Evolutionary conservation across 2,113 vertebrate genomes (phyloP).

Genomic region (Riparia riparia): DNA sequence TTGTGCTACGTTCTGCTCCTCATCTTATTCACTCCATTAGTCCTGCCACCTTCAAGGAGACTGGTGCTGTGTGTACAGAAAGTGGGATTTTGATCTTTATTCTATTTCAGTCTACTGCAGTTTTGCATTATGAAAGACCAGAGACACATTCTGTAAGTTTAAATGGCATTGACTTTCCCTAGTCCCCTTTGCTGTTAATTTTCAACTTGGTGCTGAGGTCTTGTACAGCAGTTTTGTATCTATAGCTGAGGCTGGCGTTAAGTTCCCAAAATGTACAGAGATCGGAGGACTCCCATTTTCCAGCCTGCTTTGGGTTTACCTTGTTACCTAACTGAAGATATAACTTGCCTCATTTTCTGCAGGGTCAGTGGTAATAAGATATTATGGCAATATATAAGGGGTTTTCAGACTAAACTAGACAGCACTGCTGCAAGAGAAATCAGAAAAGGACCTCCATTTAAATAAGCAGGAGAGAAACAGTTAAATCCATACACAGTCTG

Average conservation of each 20-base stretch:
- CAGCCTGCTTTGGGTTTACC: background rate
- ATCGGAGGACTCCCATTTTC: rapidly evolving
- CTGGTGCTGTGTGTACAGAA: background rate
- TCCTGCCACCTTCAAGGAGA: background rate
- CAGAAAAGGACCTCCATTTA: background rate
- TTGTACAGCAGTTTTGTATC: background rate
- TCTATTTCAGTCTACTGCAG: background rate
- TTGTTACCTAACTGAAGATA: rapidly evolving
- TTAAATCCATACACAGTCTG: background rate
- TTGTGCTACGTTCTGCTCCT: background rate
- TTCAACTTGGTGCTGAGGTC: background rate
- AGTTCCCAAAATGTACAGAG: rapidly evolving
- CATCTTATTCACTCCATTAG: constrained; percentile 34
- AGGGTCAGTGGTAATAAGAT: background rate
- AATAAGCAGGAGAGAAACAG: background rate
- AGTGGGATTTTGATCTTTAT: background rate
- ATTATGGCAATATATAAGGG: background rate
- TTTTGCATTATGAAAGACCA: background rate
- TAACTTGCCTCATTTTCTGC: background rate
- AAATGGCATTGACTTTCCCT: background rate
- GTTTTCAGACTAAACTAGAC: background rate
- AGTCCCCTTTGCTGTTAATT: background rate
- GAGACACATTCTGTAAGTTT: background rate
- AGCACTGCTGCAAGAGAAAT: background rate
- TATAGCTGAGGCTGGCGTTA: background rate